Evolutionary conservation across 2,888 invertebrate genomes (phyloP), one percentile per base, ranked within the genome.

Genomic region (Lepidochrysops patricia): DNA sequence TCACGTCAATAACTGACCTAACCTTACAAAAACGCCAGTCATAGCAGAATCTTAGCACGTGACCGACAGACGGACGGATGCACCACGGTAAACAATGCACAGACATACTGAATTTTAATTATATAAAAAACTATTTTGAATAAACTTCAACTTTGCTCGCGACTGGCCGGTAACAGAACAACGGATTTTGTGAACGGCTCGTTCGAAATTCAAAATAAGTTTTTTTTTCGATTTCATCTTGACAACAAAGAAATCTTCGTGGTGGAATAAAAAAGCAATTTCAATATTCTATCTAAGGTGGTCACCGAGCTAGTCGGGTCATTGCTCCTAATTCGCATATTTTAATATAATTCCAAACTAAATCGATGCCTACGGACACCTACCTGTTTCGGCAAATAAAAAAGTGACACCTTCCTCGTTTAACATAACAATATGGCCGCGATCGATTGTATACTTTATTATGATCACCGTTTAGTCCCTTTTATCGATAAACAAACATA

Each of bases 321-420:
- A 32, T 29, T 54, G 54, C 9, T 54, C 54, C 29, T 54, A 54
- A 29, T 54, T 54, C 54, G 54, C 54, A 54, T 54, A 54, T 54
- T 54, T 54, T 54, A 52, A 26, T 52, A 54, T 54, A 54, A 54
- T 54, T 32, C 32, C 32, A 23, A 54, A 13, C 54, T 49, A 58
- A 58, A 58, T 25, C 58, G 49, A 49, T 49, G 34, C 49, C 58
- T 58, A 54, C 29, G 12, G 63, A 63, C 71, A 62, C 77, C 84
- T 86, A 88, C 87, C 88, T 88, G 88, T 87, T 80, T 76, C 66
- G 63, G 72, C 72, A 77, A 74, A 73, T 77, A 80, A 75, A 62
- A 75, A 74, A 72, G 67, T 75, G 75, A 77, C 75, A 80, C 80
- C 79, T 74, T 76, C 75, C 79, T 81, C 80, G 77, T 80, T 77